Percentiles rank a stretch among this genome's conserved stretches.
These are phyloP conservation scores for Sylvilagus floridanus DNA, from an alignment of 2,797 vertebrate genomes.

Conservation along the genomic window DNA sequence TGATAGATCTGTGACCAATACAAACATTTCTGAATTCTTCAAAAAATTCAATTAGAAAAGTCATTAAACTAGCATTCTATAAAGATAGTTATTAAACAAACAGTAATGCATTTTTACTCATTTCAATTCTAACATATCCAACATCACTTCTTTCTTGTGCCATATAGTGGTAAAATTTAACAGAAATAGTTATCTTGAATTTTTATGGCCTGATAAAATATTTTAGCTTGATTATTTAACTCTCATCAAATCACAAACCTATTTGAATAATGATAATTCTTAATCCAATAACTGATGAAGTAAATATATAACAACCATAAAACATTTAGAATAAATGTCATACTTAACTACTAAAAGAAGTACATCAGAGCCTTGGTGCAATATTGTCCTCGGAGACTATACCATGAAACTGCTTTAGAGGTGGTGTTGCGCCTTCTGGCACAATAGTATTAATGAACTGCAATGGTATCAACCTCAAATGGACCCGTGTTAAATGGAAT, in stretches of 20 bases:
- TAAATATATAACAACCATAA: constrained; percentile 71
- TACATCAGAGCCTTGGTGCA: constrained; percentile 58
- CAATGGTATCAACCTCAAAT: not conserved
- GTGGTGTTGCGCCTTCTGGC: constrained; percentile 40
- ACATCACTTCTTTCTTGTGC: constrained; percentile 79
- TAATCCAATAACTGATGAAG: constrained; percentile 69
- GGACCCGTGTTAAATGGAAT: constrained; percentile 39
- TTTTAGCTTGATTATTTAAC: constrained; percentile 60
- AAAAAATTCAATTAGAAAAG: constrained; percentile 82
- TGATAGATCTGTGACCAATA: constrained; percentile 81
- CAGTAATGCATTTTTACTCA: constrained; percentile 72
- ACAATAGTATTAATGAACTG: constrained; percentile 49
- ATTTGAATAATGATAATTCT: constrained; percentile 73
- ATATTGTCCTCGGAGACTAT: not conserved
- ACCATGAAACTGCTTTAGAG: constrained; percentile 38
- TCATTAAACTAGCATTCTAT: constrained; percentile 80
- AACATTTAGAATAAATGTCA: constrained; percentile 70
- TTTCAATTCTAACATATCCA: constrained; percentile 74
- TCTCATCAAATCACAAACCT: constrained; percentile 67
- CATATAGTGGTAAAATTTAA: constrained; percentile 73
- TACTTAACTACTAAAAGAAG: constrained; percentile 71
- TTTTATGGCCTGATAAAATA: constrained; percentile 75
- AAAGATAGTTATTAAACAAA: constrained; percentile 80
- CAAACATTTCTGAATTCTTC: constrained; percentile 80
- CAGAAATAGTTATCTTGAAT: constrained; percentile 66